Conservation (phyloP, 2,113 vertebrate species). For the Siniperca chuatsi region DNA sequence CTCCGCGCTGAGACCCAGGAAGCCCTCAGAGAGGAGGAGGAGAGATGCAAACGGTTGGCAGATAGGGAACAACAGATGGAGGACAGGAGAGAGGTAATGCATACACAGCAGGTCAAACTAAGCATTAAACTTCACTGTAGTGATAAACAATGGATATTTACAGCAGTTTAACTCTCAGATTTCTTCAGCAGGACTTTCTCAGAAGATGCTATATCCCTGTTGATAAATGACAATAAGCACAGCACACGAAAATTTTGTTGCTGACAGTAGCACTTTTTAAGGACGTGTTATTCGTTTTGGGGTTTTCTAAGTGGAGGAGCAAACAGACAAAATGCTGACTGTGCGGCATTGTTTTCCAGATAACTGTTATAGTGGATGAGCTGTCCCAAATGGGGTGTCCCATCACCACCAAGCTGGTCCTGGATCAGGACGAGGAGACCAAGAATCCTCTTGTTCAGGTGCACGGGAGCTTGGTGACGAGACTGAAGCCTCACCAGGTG, state of each 20-base stretch:
- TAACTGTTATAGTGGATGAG: slow-evolving; percentile 88
- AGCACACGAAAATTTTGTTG: too few relatives aligned
- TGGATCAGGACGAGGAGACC: slow-evolving; percentile 94
- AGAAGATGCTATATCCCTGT: not conserved
- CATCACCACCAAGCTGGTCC: slow-evolving; percentile 93
- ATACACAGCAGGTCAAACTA: not conserved
- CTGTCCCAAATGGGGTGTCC: slow-evolving; percentile 88
- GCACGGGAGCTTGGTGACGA: slow-evolving; percentile 92
- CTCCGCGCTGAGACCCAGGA: slow-evolving; percentile 94
- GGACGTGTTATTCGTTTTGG: not conserved
- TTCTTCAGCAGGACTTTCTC: not conserved
- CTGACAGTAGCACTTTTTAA: not conserved
- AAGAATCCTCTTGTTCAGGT: slow-evolving; percentile 93
- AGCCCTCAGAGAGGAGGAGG: slow-evolving; percentile 95
- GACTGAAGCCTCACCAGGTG: slow-evolving; percentile 94
- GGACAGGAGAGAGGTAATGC: slow-evolving; percentile 88
- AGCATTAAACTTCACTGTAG: not conserved
- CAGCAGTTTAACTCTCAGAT: not conserved
- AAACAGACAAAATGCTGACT: not conserved
- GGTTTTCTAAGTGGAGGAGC: not conserved
- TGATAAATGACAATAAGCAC: not conserved
- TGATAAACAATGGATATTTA: too few relatives aligned
- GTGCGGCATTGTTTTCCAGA: slow-evolving; percentile 73
- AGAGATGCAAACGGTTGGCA: slow-evolving; percentile 92
- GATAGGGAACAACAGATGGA: slow-evolving; percentile 90